Conservation (phyloP, 1,140 invertebrate genomes). For the Mizuhopecten yessoensis region DNA sequence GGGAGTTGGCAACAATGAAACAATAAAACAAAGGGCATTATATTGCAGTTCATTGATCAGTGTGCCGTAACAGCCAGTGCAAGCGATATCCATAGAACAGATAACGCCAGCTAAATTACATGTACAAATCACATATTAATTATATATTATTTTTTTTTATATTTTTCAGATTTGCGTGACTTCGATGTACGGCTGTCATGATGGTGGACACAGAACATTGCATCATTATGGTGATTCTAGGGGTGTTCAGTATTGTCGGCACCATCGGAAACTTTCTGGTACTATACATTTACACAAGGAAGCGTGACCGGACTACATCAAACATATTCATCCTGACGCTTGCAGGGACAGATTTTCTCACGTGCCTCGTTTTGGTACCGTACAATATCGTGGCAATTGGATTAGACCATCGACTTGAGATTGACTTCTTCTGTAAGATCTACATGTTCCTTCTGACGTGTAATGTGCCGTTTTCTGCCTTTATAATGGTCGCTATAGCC, state of each 20-base stretch:
- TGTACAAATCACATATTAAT: too few species aligned
- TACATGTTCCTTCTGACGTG: conserved; percentile 81
- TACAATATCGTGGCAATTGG: conserved; percentile 76
- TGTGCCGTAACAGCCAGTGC: too few species aligned
- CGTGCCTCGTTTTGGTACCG: conserved; percentile 78
- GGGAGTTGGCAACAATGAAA: too few species aligned
- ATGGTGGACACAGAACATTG: conserved; percentile 3
- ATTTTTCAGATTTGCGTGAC: background rate
- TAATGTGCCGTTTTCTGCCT: conserved; percentile 80
- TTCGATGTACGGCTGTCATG: background rate
- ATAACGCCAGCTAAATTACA: too few species aligned
- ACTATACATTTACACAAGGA: conserved; percentile 81
- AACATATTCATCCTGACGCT: conserved; percentile 82
- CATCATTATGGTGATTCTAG: conserved; percentile 65
- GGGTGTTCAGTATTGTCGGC: conserved; percentile 76
- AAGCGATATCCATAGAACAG: too few species aligned
- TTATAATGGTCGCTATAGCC: conserved; percentile 83
- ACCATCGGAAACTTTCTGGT: conserved; percentile 82
- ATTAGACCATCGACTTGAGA: conserved; percentile 67
- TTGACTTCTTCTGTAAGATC: conserved; percentile 78
- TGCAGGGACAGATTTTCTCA: conserved; percentile 80
- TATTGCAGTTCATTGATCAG: too few species aligned
- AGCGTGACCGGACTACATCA: conserved; percentile 78
- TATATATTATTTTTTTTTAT: background rate
- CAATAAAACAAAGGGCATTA: too few species aligned